Evolutionary conservation across 2,888 invertebrate genomes (phyloP).

Genomic region (Trichogramma dendrolimi): DNA sequence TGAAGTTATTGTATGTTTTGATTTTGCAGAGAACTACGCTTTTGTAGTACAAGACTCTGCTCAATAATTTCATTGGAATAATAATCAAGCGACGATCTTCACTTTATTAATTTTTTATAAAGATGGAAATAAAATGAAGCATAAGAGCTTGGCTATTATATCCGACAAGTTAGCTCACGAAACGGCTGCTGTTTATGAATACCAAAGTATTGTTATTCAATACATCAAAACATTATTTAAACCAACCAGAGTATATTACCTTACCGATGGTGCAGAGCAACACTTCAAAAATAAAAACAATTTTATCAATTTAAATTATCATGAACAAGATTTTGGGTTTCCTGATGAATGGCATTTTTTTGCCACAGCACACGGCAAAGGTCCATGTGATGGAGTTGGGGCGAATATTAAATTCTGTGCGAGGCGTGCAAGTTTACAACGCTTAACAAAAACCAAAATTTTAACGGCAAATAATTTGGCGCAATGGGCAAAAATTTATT

Average conservation of each 20-base stretch:
- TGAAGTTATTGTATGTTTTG: too few relatives aligned
- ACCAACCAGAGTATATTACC: slow-evolving; percentile 17
- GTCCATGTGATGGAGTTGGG: slow-evolving; percentile 18
- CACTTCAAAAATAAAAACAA: slow-evolving; percentile 25
- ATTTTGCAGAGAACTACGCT: too few relatives aligned
- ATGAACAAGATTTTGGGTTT: slow-evolving; percentile 22
- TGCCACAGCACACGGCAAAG: slow-evolving; percentile 24
- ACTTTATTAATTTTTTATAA: too few relatives aligned
- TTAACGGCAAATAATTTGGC: not conserved
- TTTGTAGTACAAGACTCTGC: not conserved
- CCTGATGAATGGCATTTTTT: slow-evolving; percentile 23
- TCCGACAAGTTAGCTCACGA: too few relatives aligned
- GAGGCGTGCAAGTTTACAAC: slow-evolving; percentile 20
- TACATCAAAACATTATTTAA: too few relatives aligned
- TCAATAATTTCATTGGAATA: too few relatives aligned
- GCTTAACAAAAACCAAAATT: slow-evolving; percentile 2
- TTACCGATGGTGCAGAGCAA: slow-evolving; percentile 25
- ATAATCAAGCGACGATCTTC: too few relatives aligned
- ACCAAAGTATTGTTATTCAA: too few relatives aligned
- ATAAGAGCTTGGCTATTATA: too few relatives aligned
- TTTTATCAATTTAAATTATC: too few relatives aligned
- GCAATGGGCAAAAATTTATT: not conserved
- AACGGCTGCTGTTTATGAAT: too few relatives aligned
- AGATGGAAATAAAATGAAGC: too few relatives aligned
- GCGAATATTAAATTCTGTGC: slow-evolving; percentile 18